These are phyloP conservation scores for Clarias magur DNA, from an alignment of 2,113 vertebrate species.

Conservation along the genomic window DNA sequence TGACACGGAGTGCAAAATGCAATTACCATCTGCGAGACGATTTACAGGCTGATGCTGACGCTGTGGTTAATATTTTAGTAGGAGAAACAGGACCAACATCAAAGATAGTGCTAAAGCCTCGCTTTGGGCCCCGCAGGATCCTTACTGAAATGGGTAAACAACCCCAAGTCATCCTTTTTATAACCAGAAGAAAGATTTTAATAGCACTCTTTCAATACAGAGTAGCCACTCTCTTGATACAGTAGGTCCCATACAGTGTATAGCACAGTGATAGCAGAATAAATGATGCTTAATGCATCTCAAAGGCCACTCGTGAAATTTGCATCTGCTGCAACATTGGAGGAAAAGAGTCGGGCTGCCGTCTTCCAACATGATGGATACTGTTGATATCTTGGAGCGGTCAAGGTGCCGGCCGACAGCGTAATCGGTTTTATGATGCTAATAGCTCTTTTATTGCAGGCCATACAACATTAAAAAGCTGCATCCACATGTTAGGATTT, in stretches of 20 bases:
- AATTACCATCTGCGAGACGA: constrained; percentile 33
- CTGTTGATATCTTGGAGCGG: constrained; percentile 44
- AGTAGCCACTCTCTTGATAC: neutral
- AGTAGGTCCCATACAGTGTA: neutral
- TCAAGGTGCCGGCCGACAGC: constrained; percentile 9
- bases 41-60: constrained; percentile 21
- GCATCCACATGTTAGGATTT: neutral
- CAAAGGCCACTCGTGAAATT: constrained; percentile 39
- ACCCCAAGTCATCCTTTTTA: neutral
- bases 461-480: constrained; percentile 22
- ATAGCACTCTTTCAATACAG: neutral
- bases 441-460: constrained; percentile 56
- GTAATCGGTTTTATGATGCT: constrained; percentile 54
- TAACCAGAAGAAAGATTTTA: neutral
- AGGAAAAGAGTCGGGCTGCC: constrained; percentile 15
- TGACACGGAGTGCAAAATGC: neutral
- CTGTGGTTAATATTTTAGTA: constrained; percentile 54
- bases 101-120: constrained; percentile 27
- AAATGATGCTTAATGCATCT: constrained; percentile 16
- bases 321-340: constrained; percentile 25
- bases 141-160: constrained; percentile 33
- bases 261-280: neutral
- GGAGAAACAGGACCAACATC: constrained; percentile 24
- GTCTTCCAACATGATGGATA: constrained; percentile 45
- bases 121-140: constrained; percentile 11